Evolutionary conservation across 2,888 invertebrate species (phyloP), one percentile per base, ranked within the genome.

Genomic region (Sminthurinus aureus): DNA sequence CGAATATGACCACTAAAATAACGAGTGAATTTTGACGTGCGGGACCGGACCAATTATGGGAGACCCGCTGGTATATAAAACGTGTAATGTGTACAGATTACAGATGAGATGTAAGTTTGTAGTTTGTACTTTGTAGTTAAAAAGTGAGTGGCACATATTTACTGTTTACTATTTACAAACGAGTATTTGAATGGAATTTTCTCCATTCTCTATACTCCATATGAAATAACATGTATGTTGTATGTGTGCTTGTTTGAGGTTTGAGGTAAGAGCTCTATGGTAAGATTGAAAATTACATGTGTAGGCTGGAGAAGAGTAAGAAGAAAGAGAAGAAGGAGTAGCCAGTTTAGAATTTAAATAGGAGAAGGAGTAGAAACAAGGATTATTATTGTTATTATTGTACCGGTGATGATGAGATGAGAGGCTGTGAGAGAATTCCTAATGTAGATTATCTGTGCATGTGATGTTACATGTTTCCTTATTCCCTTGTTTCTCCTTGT

Each of bases 311-410:
- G 50, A 50, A 75, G 0, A 58, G 58, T 6, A 11, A 52, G 52
- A 13, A 52, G 52, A 52, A 52, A 52, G 13, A 64, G 18, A 20
- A 77, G 66, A 66, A 78, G 66, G 78, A 66, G 78, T 64, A 52
- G 58, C 20, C 11, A 38, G 12, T 50, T 51, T 18, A 26, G 12
- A 75, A 66, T 78, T 78, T 78, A 58, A 78, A 78, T 78, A 78
- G 24, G 78, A 78, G 24, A 22, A 26, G 24, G 71, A 71, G 71
- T 69, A 71, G 78, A 66, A 78, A 78, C 78, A 78, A 78, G 78
- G 66, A 38, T 78, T 78, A 38, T 78, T 78, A 78, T 78, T 78
- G 78, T 78, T 78, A 78, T 78, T 78, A 78, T 78, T 78, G 66
- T 78, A 66, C 78, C 51, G n/a, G 71, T 50, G 71, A 79, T 69